Conservation (phyloP, 1,140 invertebrate species). For the Hestina assimilis region DNA sequence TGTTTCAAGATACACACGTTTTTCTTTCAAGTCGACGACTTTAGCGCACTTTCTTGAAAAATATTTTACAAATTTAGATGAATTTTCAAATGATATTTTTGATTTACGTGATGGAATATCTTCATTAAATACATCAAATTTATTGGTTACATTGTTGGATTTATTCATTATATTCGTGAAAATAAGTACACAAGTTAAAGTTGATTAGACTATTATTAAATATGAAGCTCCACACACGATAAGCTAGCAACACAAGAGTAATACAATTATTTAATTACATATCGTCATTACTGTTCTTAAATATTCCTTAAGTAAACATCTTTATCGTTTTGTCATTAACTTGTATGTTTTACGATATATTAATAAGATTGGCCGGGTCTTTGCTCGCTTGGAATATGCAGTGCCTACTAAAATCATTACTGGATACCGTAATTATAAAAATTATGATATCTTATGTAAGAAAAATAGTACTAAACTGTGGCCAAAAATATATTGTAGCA, state of each 20-base stretch:
- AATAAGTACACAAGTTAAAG: neutral
- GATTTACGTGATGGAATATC: constrained; percentile 27
- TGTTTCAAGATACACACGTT: constrained; percentile 52
- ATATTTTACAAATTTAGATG: constrained; percentile 47
- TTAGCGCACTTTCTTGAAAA: constrained; percentile 41
- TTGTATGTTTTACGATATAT: constrained; percentile 21
- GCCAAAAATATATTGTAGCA: too few relatives aligned
- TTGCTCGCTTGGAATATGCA: too few relatives aligned
- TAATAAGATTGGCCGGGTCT: too few relatives aligned
- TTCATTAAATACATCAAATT: constrained; percentile 39
- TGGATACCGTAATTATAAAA: too few relatives aligned
- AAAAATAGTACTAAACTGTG: too few relatives aligned
- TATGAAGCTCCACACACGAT: neutral
- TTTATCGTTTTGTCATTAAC: constrained; percentile 62
- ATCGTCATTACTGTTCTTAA: constrained; percentile 22
- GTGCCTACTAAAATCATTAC: too few relatives aligned
- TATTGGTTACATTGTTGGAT: constrained; percentile 19
- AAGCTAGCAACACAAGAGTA: constrained; percentile 4
- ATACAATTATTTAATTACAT: constrained; percentile 21
- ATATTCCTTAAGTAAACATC: constrained; percentile 49
- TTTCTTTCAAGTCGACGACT: constrained; percentile 42
- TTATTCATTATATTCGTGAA: constrained; percentile 24
- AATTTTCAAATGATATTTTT: constrained; percentile 30
- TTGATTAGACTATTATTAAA: neutral
- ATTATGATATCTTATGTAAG: too few relatives aligned